Conservation (phyloP, 2,113 vertebrate species). For the Dendropsophus ebraccatus region DNA sequence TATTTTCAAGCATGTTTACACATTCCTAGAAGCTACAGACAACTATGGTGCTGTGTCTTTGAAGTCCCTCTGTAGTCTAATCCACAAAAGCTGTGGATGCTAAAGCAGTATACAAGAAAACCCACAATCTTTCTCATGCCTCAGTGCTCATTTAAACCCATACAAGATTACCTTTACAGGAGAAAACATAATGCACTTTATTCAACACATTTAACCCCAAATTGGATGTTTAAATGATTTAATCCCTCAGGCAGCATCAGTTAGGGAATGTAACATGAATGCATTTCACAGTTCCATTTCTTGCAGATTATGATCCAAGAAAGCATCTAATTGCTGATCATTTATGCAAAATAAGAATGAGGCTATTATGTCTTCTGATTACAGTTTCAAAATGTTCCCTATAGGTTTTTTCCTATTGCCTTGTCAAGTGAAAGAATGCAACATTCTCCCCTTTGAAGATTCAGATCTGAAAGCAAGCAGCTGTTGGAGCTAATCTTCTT, state of each 20-base stretch:
- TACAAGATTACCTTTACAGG: constrained; percentile 64
- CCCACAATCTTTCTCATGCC: constrained; percentile 41
- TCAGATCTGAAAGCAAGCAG: constrained; percentile 50
- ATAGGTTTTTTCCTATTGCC: constrained; percentile 29
- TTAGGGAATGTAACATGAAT: constrained; percentile 62
- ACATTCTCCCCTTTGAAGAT: constrained; percentile 53
- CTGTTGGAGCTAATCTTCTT: constrained; percentile 47
- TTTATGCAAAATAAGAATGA: constrained; percentile 63
- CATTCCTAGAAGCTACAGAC: constrained; percentile 24
- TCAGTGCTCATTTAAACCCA: constrained; percentile 63
- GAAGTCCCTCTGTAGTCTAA: constrained; percentile 26
- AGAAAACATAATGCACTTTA: constrained; percentile 65
- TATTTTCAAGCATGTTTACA: constrained; percentile 54
- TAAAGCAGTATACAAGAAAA: not conserved
- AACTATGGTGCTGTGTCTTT: constrained; percentile 14
- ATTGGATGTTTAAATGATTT: constrained; percentile 71
- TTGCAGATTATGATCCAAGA: constrained; percentile 63
- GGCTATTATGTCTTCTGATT: constrained; percentile 63
- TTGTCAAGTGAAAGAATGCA: constrained; percentile 49
- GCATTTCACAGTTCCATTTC: constrained; percentile 58
- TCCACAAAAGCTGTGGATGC: constrained; percentile 12
- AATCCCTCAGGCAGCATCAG: constrained; percentile 66
- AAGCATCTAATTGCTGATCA: constrained; percentile 66
- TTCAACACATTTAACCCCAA: constrained; percentile 76
- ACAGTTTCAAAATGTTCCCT: constrained; percentile 61